These are phyloP conservation scores for Leptinotarsa texana DNA, from an alignment of 1,140 invertebrate species.

Conservation along the genomic window DNA sequence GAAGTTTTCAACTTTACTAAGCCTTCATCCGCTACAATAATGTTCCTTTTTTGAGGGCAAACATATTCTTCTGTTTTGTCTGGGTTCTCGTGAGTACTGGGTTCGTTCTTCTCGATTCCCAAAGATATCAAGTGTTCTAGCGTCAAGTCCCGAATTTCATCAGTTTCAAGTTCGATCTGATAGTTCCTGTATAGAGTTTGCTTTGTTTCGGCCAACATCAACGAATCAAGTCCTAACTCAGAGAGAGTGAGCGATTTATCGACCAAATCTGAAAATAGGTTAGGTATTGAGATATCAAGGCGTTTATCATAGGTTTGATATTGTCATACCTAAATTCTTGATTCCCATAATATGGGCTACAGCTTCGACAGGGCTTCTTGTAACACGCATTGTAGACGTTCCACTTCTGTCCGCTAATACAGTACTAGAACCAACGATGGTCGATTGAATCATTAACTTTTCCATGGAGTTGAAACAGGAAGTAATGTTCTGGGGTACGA, in stretches of 20 bases:
- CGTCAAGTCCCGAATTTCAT: conserved; percentile 30
- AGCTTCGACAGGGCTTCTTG: conserved; percentile 61
- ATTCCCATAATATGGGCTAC: conserved; percentile 66
- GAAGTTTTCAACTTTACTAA: conserved; percentile 20
- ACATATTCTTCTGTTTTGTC: not conserved
- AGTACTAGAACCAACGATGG: conserved; percentile 74
- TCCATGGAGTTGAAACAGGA: conserved; percentile 74
- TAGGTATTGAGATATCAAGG: no score
- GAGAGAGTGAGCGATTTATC: conserved; percentile 59
- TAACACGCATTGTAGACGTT: conserved; percentile 60
- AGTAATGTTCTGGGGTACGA: conserved; percentile 36
- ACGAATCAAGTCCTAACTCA: conserved; percentile 69
- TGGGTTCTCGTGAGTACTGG: not conserved
- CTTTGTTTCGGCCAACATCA: conserved; percentile 72
- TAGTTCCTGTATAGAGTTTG: conserved; percentile 67
- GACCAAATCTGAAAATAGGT: conserved; percentile 30
- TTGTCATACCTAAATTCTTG: conserved; percentile 28
- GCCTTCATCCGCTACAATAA: conserved; percentile 9
- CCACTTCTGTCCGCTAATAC: conserved; percentile 73
- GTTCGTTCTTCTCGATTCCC: not conserved
- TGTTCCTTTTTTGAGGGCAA: not conserved
- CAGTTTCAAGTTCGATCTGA: conserved; percentile 42
- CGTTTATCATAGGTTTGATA: not conserved
- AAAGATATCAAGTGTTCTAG: conserved; percentile 20
- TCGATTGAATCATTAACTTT: conserved; percentile 67